phyloP scores from a whole-genome alignment of 2,113 vertebrate species.

The Cebidichthys violaceus region DNA sequence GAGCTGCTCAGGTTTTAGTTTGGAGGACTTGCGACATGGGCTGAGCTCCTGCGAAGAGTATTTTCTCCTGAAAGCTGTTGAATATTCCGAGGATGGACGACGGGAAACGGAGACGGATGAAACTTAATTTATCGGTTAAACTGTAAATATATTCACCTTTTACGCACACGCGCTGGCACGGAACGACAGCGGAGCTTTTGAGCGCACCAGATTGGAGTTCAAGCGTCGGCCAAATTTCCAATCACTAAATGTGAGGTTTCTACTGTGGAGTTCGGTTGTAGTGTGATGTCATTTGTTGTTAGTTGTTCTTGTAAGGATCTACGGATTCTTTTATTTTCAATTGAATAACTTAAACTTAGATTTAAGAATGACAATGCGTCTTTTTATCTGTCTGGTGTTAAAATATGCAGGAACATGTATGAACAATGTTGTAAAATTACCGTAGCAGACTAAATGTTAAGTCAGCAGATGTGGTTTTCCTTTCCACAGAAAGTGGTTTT shows the following conservation, averaged over 20 bases:
- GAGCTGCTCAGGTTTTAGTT: conserved; percentile 51
- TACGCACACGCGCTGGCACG: conserved; percentile 27
- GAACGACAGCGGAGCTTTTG: background rate
- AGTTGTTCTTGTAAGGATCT: background rate
- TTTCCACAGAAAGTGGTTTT: conserved; percentile 27
- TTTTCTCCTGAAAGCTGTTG: conserved; percentile 56
- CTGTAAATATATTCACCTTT: conserved; percentile 20
- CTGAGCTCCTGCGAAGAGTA: conserved; percentile 69
- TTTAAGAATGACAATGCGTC: conserved; percentile 8
- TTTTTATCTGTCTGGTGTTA: conserved; percentile 2
- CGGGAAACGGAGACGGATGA: conserved; percentile 54
- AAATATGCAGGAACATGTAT: background rate
- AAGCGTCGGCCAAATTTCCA: conserved; percentile 7
- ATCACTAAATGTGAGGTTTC: background rate
- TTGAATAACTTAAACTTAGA: background rate
- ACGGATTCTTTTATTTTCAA: background rate
- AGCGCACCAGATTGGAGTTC: conserved; percentile 21
- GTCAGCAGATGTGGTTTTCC: conserved; percentile 37
- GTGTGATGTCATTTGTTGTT: background rate
- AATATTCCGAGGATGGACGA: conserved; percentile 64
- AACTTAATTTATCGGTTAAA: conserved; percentile 5
- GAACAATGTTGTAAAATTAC: conserved; percentile 16
- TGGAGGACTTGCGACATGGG: conserved; percentile 74
- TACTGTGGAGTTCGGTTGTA: background rate
- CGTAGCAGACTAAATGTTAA: conserved; percentile 12